Evolutionary conservation across 2,888 invertebrate genomes (phyloP), one percentile per base, ranked within the genome.

Genomic region (Agriotes lineatus): DNA sequence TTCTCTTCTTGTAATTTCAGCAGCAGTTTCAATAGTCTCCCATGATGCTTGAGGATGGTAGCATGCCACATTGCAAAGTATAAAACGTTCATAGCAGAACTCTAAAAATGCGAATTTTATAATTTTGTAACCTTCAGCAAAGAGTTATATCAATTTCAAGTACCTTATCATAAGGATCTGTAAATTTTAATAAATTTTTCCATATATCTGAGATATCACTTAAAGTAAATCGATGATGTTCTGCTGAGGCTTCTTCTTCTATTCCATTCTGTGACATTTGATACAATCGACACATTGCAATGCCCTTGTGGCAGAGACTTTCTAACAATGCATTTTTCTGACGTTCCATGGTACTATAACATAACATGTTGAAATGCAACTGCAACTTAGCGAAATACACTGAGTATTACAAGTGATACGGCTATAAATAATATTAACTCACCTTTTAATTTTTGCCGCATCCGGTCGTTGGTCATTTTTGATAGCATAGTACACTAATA

Each of bases 11-110:
- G 89, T 71, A 93, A 86, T 83, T 93, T 93, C 70, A 85, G 82
- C 18, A 96, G 85, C 71, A 93, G 87, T 82, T 95, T 95, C 72
- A 93, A 83, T 72, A 93, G 91, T 70, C 95, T 90, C 0, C 96
- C 97, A 85, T 92, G 93, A 61, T 96, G 94, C 70, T 89, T 86
- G 78, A 93, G 87, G 0, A 91, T 88, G 78, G 92, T 89, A 45
- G 94, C 93, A 82, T 97, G 95, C 91, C 94, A 94, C 39, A 94
- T 85, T 10, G 91, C 90, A 81, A 97, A 93, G 78, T 91, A 89
- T 48, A 93, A 87, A 50, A 90, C 90, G 45, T 80, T 79, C 20
- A 76, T 72, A 9, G 81, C 76, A 19, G 73, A 70, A 10, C 54
- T 42, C 79, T 79, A n/a, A n/a, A n/a, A n/a, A n/a, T n/a, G n/a